A percentile compares a stretch with the other conserved stretches of the same genome.
phyloP scores from a whole-genome alignment of 2,888 invertebrate genomes.

The Neoaliturus tenellus region DNA sequence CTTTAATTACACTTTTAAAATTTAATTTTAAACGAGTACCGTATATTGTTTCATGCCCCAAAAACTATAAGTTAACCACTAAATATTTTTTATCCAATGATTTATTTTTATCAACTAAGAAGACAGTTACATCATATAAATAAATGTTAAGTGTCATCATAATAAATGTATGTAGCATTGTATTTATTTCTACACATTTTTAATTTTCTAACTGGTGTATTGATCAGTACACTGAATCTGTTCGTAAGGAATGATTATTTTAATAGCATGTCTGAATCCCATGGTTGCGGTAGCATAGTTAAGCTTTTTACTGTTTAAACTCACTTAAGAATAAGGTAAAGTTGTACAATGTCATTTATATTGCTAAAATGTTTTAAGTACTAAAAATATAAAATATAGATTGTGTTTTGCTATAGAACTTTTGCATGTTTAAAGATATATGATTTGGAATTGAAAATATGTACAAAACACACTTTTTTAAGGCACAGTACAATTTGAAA shows the following conservation, averaged over 20 bases:
- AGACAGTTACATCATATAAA: conserved; percentile 21
- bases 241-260: neutral
- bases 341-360: neutral
- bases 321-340: neutral
- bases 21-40: no score
- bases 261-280: no score
- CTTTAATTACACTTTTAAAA: neutral
- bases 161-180: conserved; percentile 30
- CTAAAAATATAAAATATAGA: neutral
- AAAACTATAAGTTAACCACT: neutral
- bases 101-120: conserved; percentile 15
- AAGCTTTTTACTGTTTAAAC: conserved; percentile 3
- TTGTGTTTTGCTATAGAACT: neutral
- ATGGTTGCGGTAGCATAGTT: neutral
- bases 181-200: conserved; percentile 36
- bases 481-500: neutral
- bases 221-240: neutral
- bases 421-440: neutral
- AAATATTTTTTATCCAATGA: neutral
- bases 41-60: neutral
- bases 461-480: neutral
- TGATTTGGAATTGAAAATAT: neutral
- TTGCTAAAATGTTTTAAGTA: neutral
- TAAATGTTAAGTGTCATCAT: conserved; percentile 33
- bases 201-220: conserved; percentile 28